Evolutionary conservation across 2,113 vertebrate species (phyloP).

Genomic region (Bettongia penicillata): DNA sequence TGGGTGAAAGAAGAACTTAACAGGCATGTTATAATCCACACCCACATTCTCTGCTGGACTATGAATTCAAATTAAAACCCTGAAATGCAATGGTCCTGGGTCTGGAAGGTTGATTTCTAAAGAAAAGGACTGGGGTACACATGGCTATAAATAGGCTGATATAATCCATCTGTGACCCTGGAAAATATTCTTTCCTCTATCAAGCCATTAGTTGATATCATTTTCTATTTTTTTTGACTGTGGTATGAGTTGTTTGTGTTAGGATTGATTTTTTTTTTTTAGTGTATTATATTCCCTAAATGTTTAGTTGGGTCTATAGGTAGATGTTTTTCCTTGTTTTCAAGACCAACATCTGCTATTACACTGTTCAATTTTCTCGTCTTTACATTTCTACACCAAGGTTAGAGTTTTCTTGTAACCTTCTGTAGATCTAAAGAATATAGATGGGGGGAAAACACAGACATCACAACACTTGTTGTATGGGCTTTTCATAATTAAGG

Average conservation of each 20-base stretch:
- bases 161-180: background rate
- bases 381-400: slow-evolving; percentile 25
- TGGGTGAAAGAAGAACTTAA: slow-evolving; percentile 38
- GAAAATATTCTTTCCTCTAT: background rate
- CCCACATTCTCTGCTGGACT: slow-evolving; percentile 38
- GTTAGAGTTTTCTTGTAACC: slow-evolving; percentile 52
- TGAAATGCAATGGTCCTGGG: background rate
- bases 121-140: background rate
- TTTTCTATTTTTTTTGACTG: background rate
- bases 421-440: slow-evolving; percentile 34
- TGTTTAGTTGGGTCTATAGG: rapidly evolving
- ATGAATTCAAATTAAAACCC: slow-evolving; percentile 48
- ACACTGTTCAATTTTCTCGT: slow-evolving; percentile 27
- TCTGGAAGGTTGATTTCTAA: slow-evolving; percentile 1
- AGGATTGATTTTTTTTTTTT: slow-evolving; percentile 18
- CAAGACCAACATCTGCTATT: slow-evolving; percentile 8
- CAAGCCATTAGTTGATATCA: background rate
- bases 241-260: slow-evolving; percentile 8
- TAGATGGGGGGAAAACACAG: slow-evolving; percentile 27
- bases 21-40: background rate
- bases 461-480: background rate
- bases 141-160: slow-evolving; percentile 31
- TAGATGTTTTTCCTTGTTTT: background rate
- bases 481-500: slow-evolving; percentile 65
- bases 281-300: slow-evolving; percentile 3